These are phyloP conservation scores for Hylaeus volcanicus DNA, from an alignment of 1,140 invertebrate species.

Conservation along the genomic window DNA sequence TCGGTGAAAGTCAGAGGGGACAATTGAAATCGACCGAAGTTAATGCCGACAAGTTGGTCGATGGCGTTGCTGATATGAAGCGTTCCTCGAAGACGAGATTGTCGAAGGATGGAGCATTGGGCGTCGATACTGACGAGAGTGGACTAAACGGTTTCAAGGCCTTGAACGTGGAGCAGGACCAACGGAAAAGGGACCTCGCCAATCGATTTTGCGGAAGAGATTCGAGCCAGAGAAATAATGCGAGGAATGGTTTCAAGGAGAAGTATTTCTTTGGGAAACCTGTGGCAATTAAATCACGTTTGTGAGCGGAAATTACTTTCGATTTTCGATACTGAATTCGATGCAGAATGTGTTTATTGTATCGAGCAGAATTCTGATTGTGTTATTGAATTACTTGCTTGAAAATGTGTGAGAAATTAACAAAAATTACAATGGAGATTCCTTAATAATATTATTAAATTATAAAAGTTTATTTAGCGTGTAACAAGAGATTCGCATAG, in stretches of 20 bases:
- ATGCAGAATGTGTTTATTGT: too few species aligned
- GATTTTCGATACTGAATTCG: too few species aligned
- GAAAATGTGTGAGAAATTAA: too few species aligned
- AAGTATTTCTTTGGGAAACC: slow-evolving; percentile 3
- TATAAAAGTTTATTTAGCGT: too few species aligned
- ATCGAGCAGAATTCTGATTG: too few species aligned
- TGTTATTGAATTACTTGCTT: too few species aligned
- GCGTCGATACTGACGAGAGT: too few species aligned
- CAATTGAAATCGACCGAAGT: not conserved
- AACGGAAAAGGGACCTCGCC: not conserved
- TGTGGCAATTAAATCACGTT: too few species aligned
- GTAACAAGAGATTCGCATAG: too few species aligned
- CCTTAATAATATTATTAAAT: not conserved
- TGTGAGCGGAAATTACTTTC: not conserved
- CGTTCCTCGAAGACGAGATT: not conserved
- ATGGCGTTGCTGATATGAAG: not conserved
- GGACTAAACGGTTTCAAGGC: not conserved
- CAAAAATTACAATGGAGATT: too few species aligned
- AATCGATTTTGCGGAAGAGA: not conserved
- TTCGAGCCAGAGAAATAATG: too few species aligned
- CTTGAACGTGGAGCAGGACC: not conserved
- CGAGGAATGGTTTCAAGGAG: not conserved
- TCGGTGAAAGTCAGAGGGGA: not conserved
- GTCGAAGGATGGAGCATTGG: not conserved
- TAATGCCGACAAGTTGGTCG: not conserved